Evolutionary conservation across 2,113 vertebrate species (phyloP), one percentile per base, ranked within the genome.

Genomic region (Microcebus ravelobensis): DNA sequence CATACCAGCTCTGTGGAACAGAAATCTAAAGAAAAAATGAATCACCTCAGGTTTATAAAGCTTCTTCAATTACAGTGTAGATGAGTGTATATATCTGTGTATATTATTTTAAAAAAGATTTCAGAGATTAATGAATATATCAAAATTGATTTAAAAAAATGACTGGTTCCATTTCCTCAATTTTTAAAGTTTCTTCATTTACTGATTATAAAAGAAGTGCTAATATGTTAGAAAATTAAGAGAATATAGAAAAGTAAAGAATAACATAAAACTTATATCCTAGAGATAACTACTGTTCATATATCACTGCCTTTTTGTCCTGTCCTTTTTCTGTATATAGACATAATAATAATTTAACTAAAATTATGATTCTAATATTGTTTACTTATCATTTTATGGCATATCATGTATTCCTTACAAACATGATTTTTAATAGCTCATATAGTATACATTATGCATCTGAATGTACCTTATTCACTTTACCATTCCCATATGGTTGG

Each of bases 11-110:
- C 29, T 80, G 45, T 17, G n/a, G 63, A 68, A 84, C 13, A 61
- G 45, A 93, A 94, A 74, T 94, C 29, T 96, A 21, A 67, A 57
- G 83, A 80, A 52, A 65, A 92, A 73, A 89, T 80, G 27, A 17
- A 34, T 57, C 11, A 18, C n/a, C 48, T 80, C 57, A 79, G 21
- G 34, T 80, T 80, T 87, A 55, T 67, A 67, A 83, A 63, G 13
- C 48, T 87, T 80, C 57, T 59, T 79, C 70, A 92, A 14, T 17
- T 74, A 89, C n/a, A 85, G 5, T 70, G 55, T 52, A n/a, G 67
- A 4, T 55, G 27, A 63, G 23, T 48, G 87, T 82, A 71, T 76
- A 70, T 68, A 48, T 39, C 87, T 93, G 23, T 59, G 11, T 59
- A 67, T 77, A 31, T 65, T 86, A 68, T 20, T 91, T 6, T 36